A percentile compares a stretch with the other conserved stretches of the same genome.
These are phyloP conservation scores for Anagrus nilaparvatae DNA, from an alignment of 1,140 invertebrate genomes.

Conservation along the genomic window DNA sequence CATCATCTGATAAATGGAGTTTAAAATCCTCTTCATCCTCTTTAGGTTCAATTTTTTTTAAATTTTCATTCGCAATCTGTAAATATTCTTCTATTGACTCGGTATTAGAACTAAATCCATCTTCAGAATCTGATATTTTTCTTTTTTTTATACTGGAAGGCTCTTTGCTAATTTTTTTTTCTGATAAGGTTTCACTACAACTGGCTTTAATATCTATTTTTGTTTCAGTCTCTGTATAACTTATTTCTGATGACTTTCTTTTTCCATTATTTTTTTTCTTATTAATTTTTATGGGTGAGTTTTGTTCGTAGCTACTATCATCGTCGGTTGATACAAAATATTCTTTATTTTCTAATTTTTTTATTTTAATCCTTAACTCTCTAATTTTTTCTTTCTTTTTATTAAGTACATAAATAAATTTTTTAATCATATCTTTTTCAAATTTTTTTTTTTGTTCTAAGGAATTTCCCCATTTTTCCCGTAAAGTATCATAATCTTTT, in stretches of 20 bases:
- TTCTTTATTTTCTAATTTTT: slow-evolving; percentile 7
- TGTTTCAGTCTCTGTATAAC: neutral
- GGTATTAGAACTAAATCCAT: neutral
- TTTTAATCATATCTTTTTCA: slow-evolving; percentile 19
- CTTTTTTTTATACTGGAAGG: neutral
- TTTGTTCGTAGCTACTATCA: slow-evolving; percentile 15
- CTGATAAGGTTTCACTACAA: neutral
- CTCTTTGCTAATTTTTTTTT: neutral
- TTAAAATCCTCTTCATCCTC: slow-evolving; percentile 8
- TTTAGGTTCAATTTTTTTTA: neutral
- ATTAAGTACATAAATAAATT: slow-evolving; percentile 22
- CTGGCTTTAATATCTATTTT: neutral
- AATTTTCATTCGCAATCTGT: neutral
- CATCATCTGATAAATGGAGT: slow-evolving; percentile 2
- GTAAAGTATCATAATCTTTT: slow-evolving; percentile 9
- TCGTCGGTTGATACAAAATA: slow-evolving; percentile 19
- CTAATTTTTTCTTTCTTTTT: slow-evolving; percentile 23
- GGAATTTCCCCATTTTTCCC: slow-evolving; percentile 12
- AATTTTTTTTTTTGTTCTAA: slow-evolving; percentile 16
- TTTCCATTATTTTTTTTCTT: neutral
- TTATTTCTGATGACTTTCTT: neutral
- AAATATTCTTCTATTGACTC: neutral
- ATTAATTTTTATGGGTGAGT: no score
- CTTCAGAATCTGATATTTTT: neutral
- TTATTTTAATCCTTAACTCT: slow-evolving; percentile 13